Conservation (phyloP, 2,888 invertebrate species). For the Shargacucullia verbasci region DNA sequence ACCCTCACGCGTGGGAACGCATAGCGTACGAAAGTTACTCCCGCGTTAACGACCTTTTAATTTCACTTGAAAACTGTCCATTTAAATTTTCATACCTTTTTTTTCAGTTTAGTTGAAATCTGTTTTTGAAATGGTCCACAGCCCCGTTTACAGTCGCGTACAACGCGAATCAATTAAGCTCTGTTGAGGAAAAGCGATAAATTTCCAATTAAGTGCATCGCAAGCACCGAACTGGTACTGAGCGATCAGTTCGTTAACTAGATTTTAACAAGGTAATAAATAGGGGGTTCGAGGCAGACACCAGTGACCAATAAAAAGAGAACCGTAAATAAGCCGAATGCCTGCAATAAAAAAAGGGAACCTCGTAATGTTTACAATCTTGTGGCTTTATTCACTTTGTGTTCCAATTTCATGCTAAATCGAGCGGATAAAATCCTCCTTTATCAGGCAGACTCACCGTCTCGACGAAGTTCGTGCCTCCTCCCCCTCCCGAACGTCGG, state of each 20-base stretch:
- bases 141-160: conserved; percentile 70
- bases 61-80: conserved; percentile 60
- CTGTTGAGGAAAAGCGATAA: conserved; percentile 78
- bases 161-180: conserved; percentile 81
- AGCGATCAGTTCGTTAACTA: conserved; percentile 85
- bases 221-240: conserved; percentile 73
- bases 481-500: conserved; percentile 43
- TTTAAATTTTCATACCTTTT: conserved; percentile 59
- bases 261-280: conserved; percentile 88
- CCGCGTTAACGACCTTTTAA: conserved; percentile 70
- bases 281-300: conserved; percentile 77
- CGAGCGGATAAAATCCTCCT: conserved; percentile 87
- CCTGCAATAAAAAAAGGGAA: conserved; percentile 85
- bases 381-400: conserved; percentile 89
- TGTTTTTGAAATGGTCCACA: conserved; percentile 61
- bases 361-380: conserved; percentile 89
- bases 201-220: conserved; percentile 82
- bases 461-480: conserved; percentile 70
- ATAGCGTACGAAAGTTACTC: conserved; percentile 76
- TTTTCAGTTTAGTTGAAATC: conserved; percentile 68
- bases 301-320: conserved; percentile 85
- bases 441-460: conserved; percentile 87
- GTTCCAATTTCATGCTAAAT: conserved; percentile 89
- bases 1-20: conserved; percentile 83
- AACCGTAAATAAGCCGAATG: conserved; percentile 86